Evolutionary conservation across 2,888 invertebrate species (phyloP), one percentile per base, ranked within the genome.

Genomic region (Calameuta filiformis): DNA sequence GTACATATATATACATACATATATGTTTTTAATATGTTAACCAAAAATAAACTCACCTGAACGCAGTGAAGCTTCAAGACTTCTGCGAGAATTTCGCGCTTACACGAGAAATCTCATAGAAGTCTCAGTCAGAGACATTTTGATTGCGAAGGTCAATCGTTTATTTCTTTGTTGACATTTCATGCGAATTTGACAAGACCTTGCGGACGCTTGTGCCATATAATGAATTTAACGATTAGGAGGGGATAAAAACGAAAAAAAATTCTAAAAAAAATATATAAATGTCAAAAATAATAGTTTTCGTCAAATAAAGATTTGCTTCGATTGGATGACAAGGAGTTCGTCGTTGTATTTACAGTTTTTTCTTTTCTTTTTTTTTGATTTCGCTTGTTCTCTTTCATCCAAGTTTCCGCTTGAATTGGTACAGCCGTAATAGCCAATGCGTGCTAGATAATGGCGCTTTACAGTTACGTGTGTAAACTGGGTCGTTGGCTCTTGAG

Each of bases 401-500:
- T 34, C 34, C 71, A 56, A 33, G 71, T 30, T 34, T 71, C 31
- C 34, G 71, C 34, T 34, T 15, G 31, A 71, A 31, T 71, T 34
- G 23, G 56, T 56, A 56, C 56, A 23, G 56, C 56, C 56, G 56
- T 56, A 56, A 23, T 23, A 56, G 56, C 56, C 56, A 56, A 56
- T 56, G 23, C 23, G 56, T 56, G 56, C 15, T 56, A 23, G 23
- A 23, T 56, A 56, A 56, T 56, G 56, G 56, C 56, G 56, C 56
- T 23, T 23, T 56, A 56, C 30, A 71, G 1, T 4, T 34, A 35
- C 71, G 30, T 11, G 71, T 33, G 15, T 71, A 15, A 71, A 71
- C 71, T 71, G 71, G 71, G 71, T 71, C 71, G 71, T 71, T 34
- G 71, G 30, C 71, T 71, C 31, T 71, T 34, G 15, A 23, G 30